phyloP scores from a whole-genome alignment of 92 coral and sea anemone species.

The Parazoanthus atlanticus region DNA sequence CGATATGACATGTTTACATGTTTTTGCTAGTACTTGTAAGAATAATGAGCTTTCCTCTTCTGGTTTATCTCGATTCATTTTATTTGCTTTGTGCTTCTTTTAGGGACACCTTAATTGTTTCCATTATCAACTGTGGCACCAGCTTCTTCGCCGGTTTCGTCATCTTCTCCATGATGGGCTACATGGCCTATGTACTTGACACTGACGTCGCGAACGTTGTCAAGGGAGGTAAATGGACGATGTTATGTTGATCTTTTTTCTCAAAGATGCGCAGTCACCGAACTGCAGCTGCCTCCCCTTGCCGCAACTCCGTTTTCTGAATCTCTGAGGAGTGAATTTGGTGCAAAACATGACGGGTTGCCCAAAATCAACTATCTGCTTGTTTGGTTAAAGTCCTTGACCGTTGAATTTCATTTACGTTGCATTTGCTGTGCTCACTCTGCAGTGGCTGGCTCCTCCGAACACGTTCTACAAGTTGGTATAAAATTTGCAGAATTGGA shows the following conservation, averaged over 20 bases:
- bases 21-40: too few relatives aligned
- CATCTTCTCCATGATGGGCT: constrained; percentile 46
- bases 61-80: neutral
- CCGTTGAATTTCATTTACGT: too few relatives aligned
- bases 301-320: too few relatives aligned
- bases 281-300: neutral
- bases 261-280: neutral
- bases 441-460: neutral
- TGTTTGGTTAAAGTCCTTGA: too few relatives aligned
- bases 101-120: constrained; percentile 40
- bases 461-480: neutral
- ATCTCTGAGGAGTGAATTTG: too few relatives aligned
- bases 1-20: too few relatives aligned
- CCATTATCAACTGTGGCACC: constrained; percentile 39
- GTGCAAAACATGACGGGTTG: too few relatives aligned
- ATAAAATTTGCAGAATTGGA: neutral
- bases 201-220: constrained; percentile 43
- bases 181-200: constrained; percentile 33
- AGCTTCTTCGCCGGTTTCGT: constrained; percentile 43
- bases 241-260: neutral
- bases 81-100: neutral
- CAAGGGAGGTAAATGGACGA: constrained; percentile 32
- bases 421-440: too few relatives aligned
- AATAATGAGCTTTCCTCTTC: too few relatives aligned
- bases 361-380: too few relatives aligned